Percentiles rank a stretch among this genome's conserved stretches.
Evolutionary conservation across 2,797 vertebrate species (phyloP).

Genomic region (Pygocentrus nattereri): DNA sequence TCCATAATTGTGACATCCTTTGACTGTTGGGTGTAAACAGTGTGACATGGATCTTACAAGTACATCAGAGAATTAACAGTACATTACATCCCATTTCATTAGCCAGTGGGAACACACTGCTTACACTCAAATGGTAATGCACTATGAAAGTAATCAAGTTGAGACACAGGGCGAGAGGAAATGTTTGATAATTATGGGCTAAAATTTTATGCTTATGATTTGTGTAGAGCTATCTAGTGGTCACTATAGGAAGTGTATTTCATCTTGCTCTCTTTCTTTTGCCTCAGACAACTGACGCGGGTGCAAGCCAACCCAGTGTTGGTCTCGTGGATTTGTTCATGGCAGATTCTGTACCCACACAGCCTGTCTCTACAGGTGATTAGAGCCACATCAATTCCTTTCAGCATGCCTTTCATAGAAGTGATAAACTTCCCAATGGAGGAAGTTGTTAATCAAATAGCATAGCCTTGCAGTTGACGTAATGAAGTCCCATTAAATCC

Average conservation of each 20-base stretch:
- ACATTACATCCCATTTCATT: no score
- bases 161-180: neutral
- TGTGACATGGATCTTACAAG: no score
- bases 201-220: neutral
- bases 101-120: neutral
- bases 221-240: slow-evolving; percentile 37
- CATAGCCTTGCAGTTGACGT: neutral
- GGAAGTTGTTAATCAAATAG: neutral
- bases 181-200: neutral
- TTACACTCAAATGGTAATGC: neutral
- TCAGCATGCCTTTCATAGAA: neutral
- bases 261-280: slow-evolving; percentile 31
- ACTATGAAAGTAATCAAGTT: neutral
- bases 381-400: neutral
- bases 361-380: slow-evolving; percentile 83
- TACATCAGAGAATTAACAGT: no score
- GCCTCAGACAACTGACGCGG: slow-evolving; percentile 77
- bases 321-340: slow-evolving; percentile 90
- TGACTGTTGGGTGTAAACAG: no score
- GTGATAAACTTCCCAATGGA: neutral
- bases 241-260: slow-evolving; percentile 5
- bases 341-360: slow-evolving; percentile 78
- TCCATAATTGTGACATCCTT: no score
- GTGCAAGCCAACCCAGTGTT: slow-evolving; percentile 79
- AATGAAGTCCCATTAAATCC: neutral